Evolutionary conservation across 2,113 vertebrate species (phyloP), one percentile per base, ranked within the genome.

Genomic region (Electrona antarctica): DNA sequence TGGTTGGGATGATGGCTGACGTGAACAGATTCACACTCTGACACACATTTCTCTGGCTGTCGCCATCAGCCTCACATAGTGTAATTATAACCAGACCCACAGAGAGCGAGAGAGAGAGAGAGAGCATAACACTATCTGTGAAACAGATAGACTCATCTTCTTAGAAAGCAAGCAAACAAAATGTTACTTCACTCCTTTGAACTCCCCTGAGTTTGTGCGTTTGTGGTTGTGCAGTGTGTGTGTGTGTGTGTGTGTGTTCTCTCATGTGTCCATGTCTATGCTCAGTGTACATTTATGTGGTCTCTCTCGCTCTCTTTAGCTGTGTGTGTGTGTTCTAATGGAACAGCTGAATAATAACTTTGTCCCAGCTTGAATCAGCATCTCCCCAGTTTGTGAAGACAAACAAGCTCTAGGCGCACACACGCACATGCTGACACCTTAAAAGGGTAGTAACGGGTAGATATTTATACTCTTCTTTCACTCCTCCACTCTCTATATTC

Each of bases 381-480:
- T 83, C 80, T 83, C 82, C 73, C 83, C 81, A 79, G 80, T 73
- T 81, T 4, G 78, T 65, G 5, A 60, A 84, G 67, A 79, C 77
- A 87, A 69, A 82, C 71, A 61, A 68, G 52, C 59, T 60, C 60
- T 68, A 73, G 8, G 48, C 79, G 68, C 61, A 74, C 14, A 41
- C 67, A 60, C 67, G 46, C 50, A 78, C 70, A 66, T 2, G 14
- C 60, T 47, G 75, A 64, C 84, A 68, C 85, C 88, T 81, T 75
- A 77, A 84, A 84, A 88, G 81, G 81, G 74, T 81, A 81, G 66
- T 74, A 63, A 76, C 83, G 77, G 80, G 70, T 78, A 45, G 67
- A 71, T 79, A 77, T 85, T 60, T 75, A 56, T 61, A 60, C 74
- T 78, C 33, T 41, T 33, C 28, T 11, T 60, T 33, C 7, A 28